Conservation (phyloP, 2,888 invertebrate genomes). For the Caenorhabditis zanzibari region DNA sequence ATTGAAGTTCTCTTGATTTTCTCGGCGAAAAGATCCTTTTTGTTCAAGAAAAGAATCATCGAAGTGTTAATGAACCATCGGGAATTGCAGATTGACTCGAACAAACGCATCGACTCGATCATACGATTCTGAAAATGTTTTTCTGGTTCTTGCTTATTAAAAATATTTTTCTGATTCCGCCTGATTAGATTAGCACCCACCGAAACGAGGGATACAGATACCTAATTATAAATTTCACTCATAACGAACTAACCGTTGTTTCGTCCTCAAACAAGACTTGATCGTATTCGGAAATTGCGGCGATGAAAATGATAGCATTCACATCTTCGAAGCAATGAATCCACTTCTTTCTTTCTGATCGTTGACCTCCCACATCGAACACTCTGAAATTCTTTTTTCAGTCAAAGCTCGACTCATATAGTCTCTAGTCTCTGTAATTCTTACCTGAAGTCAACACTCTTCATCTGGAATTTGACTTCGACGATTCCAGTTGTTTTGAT, state of each 20-base stretch:
- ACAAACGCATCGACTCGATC: conserved; percentile 83
- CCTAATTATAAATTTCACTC: background rate
- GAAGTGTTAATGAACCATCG: conserved; percentile 83
- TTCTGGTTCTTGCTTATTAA: background rate
- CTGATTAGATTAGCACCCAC: too few species aligned
- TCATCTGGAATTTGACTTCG: conserved; percentile 83
- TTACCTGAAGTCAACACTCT: conserved; percentile 83
- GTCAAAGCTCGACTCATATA: background rate
- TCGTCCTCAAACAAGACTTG: conserved; percentile 83
- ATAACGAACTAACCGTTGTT: conserved; percentile 76
- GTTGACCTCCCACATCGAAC: conserved; percentile 83
- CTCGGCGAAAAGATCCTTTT: conserved; percentile 82
- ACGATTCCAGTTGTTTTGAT: conserved; percentile 83
- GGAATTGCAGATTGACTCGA: conserved; percentile 83
- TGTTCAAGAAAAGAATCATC: conserved; percentile 83
- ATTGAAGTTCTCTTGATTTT: conserved; percentile 79
- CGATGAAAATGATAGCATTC: conserved; percentile 82
- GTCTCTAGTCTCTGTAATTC: too few species aligned
- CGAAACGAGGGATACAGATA: background rate
- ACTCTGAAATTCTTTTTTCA: conserved; percentile 75
- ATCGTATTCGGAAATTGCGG: conserved; percentile 80
- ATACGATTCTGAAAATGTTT: conserved; percentile 80
- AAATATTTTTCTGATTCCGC: background rate
- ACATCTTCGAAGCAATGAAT: conserved; percentile 82
- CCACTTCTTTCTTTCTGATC: conserved; percentile 82